Percentiles rank a stretch among this genome's conserved stretches.
phyloP scores from a whole-genome alignment of 2,113 vertebrate genomes.

The Elephantulus edwardii region DNA sequence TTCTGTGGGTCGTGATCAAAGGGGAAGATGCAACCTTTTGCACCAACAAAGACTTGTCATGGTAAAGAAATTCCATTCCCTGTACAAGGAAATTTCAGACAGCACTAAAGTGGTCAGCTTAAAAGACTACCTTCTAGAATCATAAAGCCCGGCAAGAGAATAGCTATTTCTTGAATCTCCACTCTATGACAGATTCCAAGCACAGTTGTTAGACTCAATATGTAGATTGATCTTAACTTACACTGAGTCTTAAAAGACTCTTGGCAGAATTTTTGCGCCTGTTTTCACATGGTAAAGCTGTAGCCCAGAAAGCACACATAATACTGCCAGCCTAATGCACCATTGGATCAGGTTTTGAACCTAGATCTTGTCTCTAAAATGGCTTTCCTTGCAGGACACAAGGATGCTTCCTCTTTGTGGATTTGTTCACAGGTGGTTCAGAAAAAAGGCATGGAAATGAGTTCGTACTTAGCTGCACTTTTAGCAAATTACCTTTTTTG shows the following conservation, averaged over 20 bases:
- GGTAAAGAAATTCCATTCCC: not conserved
- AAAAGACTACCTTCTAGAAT: not conserved
- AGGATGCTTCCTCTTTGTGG: not conserved
- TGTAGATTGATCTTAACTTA: not conserved
- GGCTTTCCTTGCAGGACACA: accelerated
- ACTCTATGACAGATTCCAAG: not conserved
- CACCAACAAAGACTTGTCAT: not conserved
- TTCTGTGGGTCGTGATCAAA: not conserved
- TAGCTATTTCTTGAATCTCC: not conserved
- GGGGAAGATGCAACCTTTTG: not conserved
- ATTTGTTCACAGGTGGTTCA: too few relatives aligned
- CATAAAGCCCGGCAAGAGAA: not conserved
- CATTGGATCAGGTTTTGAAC: not conserved
- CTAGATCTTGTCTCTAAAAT: not conserved
- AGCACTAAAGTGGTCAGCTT: not conserved
- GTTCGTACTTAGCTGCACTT: not conserved
- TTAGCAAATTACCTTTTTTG: constrained; percentile 1
- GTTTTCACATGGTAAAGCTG: not conserved
- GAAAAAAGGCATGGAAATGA: not conserved
- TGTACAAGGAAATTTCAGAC: not conserved
- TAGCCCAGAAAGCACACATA: not conserved
- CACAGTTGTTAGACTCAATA: not conserved
- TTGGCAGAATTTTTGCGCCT: not conserved
- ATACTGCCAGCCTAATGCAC: not conserved
- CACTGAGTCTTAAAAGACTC: not conserved